Evolutionary conservation across 2,113 vertebrate genomes (phyloP), one percentile per base, ranked within the genome.

Genomic region (Plestiodon gilberti): DNA sequence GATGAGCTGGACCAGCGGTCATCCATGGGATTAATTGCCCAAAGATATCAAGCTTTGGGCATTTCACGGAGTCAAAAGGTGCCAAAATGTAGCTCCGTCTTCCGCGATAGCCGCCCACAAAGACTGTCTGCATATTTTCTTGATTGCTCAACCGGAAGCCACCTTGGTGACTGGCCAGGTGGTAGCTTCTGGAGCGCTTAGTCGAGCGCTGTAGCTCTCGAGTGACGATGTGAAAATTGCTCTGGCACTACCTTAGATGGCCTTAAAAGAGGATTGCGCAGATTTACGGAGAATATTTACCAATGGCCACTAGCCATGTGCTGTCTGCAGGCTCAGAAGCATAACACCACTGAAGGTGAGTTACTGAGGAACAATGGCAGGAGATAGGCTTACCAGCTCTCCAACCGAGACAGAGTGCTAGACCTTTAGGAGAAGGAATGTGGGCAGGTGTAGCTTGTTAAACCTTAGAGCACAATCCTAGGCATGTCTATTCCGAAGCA

Each of bases 41-140:
- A 74, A 35, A n/a, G 43, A 0, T 6, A 83, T 87, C 43, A 81
- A 83, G 52, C 9, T 79, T 87, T 76, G 75, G 80, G 43, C 59
- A 88, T 88, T 85, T 75, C 86, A 88, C 88, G 23, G 48, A 88
- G 65, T 77, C 6, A 14, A 90, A 90, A 62, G 8, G 14, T 73
- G 61, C 81, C 7, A 9, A 75, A 90, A n/a, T 74, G n/a, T 81
- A 88, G 48, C 65, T 83, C 82, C 88, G 33, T n/a, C 67, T 90
- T 28, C 86, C 81, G 35, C 65, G 88, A 6, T 10, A 40, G 76
- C 4, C 82, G 6, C 23, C 61, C 43, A 71, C 61, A 85, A 87
- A 35, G 78, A 87, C 71, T 38, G 23, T 14, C 5, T 4, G 67
- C 82, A 8, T 87, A 0, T 73, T 86, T 13, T 17, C 55, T 88